A percentile compares a stretch with the other conserved stretches of the same genome.
phyloP scores from a whole-genome alignment of 2,113 vertebrate genomes.

The Toxostoma redivivum region DNA sequence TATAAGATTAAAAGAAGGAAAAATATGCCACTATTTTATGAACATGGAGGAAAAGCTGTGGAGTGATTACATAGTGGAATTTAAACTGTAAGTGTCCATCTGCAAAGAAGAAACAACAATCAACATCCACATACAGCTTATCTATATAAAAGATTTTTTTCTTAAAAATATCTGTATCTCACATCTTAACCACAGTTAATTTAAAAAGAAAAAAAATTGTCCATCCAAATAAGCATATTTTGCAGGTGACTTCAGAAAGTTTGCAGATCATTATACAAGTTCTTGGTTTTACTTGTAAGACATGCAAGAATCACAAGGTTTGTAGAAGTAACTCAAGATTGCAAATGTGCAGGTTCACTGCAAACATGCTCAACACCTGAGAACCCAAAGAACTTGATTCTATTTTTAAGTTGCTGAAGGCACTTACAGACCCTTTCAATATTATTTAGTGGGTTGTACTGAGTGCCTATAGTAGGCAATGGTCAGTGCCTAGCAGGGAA shows the following conservation, averaged over 20 bases:
- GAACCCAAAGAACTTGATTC: neutral
- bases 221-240: neutral
- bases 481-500: neutral
- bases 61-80: neutral
- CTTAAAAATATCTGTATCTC: neutral
- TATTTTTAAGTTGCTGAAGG: neutral
- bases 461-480: neutral
- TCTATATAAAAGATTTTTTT: too few species aligned
- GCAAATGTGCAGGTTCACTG: fast-evolving
- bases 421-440: neutral
- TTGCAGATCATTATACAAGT: neutral
- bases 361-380: neutral
- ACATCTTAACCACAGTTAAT: neutral
- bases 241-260: neutral
- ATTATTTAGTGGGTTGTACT: neutral
- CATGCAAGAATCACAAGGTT: neutral
- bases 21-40: neutral
- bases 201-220: neutral
- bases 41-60: neutral
- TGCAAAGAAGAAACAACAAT: neutral
- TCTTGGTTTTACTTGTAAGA: neutral
- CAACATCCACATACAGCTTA: neutral
- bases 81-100: neutral
- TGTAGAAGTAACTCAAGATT: neutral
- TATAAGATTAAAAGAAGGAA: neutral